A percentile compares a stretch with the other conserved stretches of the same genome.
Conservation (phyloP, 2,888 invertebrate genomes). For the Zonitis immaculata region DNA sequence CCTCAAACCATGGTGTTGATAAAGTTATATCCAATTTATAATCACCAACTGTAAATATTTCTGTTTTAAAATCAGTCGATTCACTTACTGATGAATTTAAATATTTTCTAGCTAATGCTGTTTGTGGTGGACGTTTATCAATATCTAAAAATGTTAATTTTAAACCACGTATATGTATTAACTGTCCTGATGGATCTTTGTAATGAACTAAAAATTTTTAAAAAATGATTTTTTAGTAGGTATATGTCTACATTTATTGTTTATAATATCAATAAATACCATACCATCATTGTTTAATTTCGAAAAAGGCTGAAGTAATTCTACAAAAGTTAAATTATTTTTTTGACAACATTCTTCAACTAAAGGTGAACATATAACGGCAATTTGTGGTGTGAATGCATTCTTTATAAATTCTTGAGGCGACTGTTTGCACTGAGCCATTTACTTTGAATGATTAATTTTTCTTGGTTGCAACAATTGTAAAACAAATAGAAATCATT, state of each 20-base stretch:
- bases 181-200: slow-evolving; percentile 74
- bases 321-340: slow-evolving; percentile 86
- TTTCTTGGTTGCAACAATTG: background rate
- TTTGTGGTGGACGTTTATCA: slow-evolving; percentile 74
- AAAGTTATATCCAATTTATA: slow-evolving; percentile 66
- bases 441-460: slow-evolving; percentile 28
- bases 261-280: too few relatives aligned
- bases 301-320: slow-evolving; percentile 87
- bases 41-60: slow-evolving; percentile 41
- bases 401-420: slow-evolving; percentile 84
- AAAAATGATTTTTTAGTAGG: too few relatives aligned
- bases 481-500: background rate
- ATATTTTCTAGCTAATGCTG: slow-evolving; percentile 76
- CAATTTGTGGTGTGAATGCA: slow-evolving; percentile 86
- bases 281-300: slow-evolving; percentile 69
- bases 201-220: slow-evolving; percentile 71
- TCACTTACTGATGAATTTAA: slow-evolving; percentile 56
- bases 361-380: slow-evolving; percentile 74
- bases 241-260: too few relatives aligned
- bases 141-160: slow-evolving; percentile 78
- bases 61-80: slow-evolving; percentile 36
- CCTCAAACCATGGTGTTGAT: slow-evolving; percentile 90
- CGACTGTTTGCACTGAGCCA: slow-evolving; percentile 61
- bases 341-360: slow-evolving; percentile 83
- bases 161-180: slow-evolving; percentile 68